Percentiles rank a stretch among this genome's conserved stretches.
Evolutionary conservation across 2,113 vertebrate genomes (phyloP).

Genomic region (Dipodomys ordii): DNA sequence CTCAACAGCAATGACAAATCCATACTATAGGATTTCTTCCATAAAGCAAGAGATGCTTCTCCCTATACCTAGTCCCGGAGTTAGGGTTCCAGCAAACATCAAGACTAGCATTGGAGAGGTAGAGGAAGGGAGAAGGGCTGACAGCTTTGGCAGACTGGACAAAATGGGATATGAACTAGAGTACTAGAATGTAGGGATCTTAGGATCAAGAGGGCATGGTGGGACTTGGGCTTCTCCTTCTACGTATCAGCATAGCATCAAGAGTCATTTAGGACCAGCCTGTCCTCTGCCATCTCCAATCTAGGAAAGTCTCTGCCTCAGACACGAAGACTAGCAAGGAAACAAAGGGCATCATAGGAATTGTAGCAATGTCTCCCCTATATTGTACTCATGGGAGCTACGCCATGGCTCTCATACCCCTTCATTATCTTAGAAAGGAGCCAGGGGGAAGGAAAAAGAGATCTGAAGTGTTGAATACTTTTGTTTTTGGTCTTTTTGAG

Average conservation of each 20-base stretch:
- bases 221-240: background rate
- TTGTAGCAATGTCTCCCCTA: background rate
- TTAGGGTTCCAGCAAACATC: background rate
- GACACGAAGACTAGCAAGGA: background rate
- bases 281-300: background rate
- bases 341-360: background rate
- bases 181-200: background rate
- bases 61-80: background rate
- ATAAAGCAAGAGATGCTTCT: background rate
- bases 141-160: background rate
- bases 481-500: background rate
- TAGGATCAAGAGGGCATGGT: background rate
- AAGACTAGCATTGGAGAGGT: background rate
- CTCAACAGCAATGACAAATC: background rate
- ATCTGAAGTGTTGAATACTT: background rate
- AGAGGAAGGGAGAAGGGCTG: accelerated
- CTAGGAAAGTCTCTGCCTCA: background rate
- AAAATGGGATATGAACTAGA: background rate
- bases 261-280: background rate
- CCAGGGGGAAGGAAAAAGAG: background rate
- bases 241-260: no score
- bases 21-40: background rate
- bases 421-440: background rate
- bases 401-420: background rate
- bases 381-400: background rate